These are phyloP conservation scores for Thaumatotibia leucotreta DNA, from an alignment of 1,140 invertebrate species.

Conservation along the genomic window DNA sequence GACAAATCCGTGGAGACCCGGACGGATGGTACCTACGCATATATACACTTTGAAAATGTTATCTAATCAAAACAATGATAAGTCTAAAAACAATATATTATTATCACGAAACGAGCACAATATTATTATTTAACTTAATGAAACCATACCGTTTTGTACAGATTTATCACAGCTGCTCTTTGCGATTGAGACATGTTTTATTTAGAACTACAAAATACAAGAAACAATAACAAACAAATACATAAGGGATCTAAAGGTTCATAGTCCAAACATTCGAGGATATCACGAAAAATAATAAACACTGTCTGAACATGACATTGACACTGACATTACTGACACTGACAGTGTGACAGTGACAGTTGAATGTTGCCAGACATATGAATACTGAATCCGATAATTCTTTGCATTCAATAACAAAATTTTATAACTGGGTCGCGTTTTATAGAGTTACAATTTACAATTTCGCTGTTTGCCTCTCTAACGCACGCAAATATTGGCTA, in stretches of 20 bases:
- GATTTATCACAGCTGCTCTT: constrained; percentile 54
- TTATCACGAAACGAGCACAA: constrained; percentile 14
- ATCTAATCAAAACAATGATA: constrained; percentile 15
- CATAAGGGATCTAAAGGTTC: constrained; percentile 24
- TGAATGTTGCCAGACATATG: not conserved
- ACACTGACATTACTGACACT: not conserved
- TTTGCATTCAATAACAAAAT: not conserved
- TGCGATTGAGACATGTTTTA: constrained; percentile 36
- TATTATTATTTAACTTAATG: not conserved
- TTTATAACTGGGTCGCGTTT: too few relatives aligned
- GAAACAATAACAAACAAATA: not conserved
- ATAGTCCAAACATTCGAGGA: constrained; percentile 32
- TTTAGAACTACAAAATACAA: constrained; percentile 14
- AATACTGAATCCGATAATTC: not conserved
- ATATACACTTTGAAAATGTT: not conserved
- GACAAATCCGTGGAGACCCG: too few relatives aligned
- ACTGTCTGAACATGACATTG: not conserved
- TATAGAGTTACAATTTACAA: too few relatives aligned
- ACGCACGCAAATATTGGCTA: too few relatives aligned
- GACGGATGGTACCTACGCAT: too few relatives aligned
- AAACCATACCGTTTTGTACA: constrained; percentile 58
- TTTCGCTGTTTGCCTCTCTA: too few relatives aligned
- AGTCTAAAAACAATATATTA: constrained; percentile 1
- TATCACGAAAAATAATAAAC: not conserved
- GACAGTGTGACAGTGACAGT: not conserved